Evolutionary conservation across 2,888 invertebrate genomes (phyloP).

Genomic region (Xestobium rufovillosum): DNA sequence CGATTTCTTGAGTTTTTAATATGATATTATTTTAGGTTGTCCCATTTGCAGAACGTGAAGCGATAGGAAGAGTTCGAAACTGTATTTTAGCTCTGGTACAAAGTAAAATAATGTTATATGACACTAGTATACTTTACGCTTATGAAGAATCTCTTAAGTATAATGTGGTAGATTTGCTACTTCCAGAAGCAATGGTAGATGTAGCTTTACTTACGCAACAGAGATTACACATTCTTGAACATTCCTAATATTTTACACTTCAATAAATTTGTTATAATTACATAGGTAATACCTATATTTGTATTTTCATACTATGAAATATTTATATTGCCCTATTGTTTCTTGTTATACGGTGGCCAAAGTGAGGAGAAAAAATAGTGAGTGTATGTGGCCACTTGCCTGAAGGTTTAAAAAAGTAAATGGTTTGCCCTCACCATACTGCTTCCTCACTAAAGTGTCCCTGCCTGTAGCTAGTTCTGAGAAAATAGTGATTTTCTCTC

Average conservation of each 20-base stretch:
- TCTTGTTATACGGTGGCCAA: no score
- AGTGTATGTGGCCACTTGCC: no score
- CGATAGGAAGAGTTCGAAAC: conserved; percentile 83
- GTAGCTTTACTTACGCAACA: conserved; percentile 73
- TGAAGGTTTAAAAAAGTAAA: no score
- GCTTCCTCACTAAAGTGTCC: no score
- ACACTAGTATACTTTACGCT: conserved; percentile 85
- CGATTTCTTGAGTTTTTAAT: conserved; percentile 7
- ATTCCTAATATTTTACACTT: conserved; percentile 9
- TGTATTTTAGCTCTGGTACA: conserved; percentile 81
- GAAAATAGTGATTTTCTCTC: no score
- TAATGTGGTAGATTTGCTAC: conserved; percentile 65
- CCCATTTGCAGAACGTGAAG: conserved; percentile 64
- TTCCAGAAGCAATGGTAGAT: conserved; percentile 79
- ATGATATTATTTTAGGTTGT: conserved; percentile 50
- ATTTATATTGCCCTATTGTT: no score
- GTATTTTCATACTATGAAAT: no score
- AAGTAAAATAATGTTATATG: conserved; percentile 83
- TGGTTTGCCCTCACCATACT: no score
- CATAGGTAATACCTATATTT: no score
- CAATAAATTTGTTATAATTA: no score
- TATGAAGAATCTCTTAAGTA: conserved; percentile 84
- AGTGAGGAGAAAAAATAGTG: no score
- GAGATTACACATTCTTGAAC: conserved; percentile 48
- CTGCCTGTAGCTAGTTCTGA: no score